Conservation (phyloP, 2,113 vertebrate genomes). For the Nannospalax galili region DNA sequence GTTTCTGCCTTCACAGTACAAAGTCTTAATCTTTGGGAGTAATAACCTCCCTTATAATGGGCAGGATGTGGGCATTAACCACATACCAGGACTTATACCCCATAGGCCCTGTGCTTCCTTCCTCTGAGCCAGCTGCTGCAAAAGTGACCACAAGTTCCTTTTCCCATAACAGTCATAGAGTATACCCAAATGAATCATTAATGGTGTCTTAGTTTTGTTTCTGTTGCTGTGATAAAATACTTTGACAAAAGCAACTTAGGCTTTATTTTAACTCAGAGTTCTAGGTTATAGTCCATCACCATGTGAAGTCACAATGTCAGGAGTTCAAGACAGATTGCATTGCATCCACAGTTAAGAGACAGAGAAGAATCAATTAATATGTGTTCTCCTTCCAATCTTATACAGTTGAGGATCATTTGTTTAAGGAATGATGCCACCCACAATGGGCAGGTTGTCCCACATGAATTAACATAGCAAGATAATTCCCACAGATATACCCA, state of each 20-base stretch:
- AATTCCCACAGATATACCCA: background rate
- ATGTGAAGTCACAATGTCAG: background rate
- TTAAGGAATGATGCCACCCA: background rate
- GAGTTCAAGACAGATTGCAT: background rate
- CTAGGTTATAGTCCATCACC: background rate
- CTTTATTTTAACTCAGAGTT: background rate
- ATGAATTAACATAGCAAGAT: background rate
- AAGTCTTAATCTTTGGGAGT: background rate
- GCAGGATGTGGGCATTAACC: constrained; percentile 6
- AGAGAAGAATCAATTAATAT: background rate
- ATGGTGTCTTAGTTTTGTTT: background rate
- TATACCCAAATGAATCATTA: background rate
- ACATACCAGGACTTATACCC: background rate
- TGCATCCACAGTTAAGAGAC: background rate
- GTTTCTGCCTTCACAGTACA: background rate
- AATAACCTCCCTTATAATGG: background rate
- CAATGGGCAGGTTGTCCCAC: background rate
- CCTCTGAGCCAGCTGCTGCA: background rate
- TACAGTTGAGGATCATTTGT: no score
- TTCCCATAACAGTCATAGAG: background rate
- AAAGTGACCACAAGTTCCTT: background rate
- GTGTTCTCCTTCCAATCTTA: background rate
- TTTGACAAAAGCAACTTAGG: background rate
- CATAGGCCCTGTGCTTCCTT: background rate
- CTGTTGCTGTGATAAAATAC: background rate